phyloP scores from a whole-genome alignment of 2,113 vertebrate species.

The Hiodon tergisus region DNA sequence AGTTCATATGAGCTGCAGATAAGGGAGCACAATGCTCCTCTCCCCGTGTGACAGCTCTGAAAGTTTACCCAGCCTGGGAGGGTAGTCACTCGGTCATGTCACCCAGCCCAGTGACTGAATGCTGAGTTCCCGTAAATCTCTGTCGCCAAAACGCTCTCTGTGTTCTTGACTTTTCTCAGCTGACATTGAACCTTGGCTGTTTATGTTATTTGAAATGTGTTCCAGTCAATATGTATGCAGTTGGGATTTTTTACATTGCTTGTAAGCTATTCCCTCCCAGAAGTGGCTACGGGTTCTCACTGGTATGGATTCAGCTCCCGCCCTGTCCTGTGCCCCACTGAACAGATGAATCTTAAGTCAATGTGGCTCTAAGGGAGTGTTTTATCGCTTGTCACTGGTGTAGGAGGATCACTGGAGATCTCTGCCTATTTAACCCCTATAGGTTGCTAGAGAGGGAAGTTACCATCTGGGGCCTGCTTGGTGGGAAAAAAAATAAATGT shows the following conservation, averaged over 20 bases:
- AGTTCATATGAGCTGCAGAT: background rate
- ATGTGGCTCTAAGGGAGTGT: background rate
- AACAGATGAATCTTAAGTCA: background rate
- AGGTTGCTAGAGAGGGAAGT: background rate
- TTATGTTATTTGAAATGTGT: background rate
- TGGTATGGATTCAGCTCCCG: background rate
- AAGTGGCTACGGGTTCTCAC: background rate
- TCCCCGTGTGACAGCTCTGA: background rate
- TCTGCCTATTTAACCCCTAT: background rate
- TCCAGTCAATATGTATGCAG: background rate
- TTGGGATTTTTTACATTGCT: background rate
- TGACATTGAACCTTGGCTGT: background rate
- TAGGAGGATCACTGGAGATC: background rate
- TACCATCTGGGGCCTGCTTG: background rate
- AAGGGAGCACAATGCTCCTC: background rate
- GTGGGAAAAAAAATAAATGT: background rate
- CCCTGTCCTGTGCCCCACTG: background rate
- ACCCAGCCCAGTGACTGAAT: background rate
- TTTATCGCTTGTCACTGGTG: background rate
- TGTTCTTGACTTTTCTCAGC: background rate
- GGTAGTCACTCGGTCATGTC: background rate
- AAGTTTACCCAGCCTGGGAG: background rate
- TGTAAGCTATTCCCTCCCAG: background rate
- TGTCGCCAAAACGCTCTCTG: background rate
- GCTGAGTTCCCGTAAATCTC: background rate